Evolutionary conservation across 2,888 invertebrate species (phyloP), one percentile per base, ranked within the genome.

Genomic region (Brassicogethes aeneus): DNA sequence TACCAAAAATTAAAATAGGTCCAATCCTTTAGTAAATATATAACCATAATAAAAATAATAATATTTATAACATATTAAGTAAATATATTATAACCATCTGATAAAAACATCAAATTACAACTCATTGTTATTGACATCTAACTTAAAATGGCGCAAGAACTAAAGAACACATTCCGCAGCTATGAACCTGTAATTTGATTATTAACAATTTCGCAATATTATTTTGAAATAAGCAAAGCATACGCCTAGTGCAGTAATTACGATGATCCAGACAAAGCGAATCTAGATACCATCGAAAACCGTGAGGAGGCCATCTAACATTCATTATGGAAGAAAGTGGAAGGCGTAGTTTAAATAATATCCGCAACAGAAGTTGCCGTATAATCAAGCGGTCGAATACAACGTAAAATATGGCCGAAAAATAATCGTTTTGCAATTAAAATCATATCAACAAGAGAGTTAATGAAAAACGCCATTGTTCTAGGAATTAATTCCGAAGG

Each of bases 281-380:
- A 50, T 51, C 51, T 43, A 53, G 53, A 53, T 55, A 43, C 44
- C 45, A 55, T 55, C 55, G 34, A 37, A 46, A 49, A 47, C 46
- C 55, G 52, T 55, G 54, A 54, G 49, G 48, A 47, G 43, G 47
- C 48, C 52, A 51, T 53, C 50, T 47, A 51, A 47, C 45, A 52
- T 56, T 56, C 54, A 57, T 57, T 56, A 55, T 44, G 48, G 51
- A 55, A 54, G 54, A 57, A 55, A 54, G 53, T 50, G 47, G 53
- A 52, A 50, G 55, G 55, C 54, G 55, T 52, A 44, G 49, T 45
- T 40, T 49, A 37, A 48, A 48, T 47, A 55, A 55, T 52, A 50
- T 7, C 44, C 53, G 54, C 53, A 53, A 42, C 43, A 52, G 57
- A 57, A 56, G 55, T 57, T 53, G 44, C 39, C 41, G 37, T 29